These are phyloP conservation scores for Sacculina carcini DNA, from an alignment of 2,888 invertebrate genomes.

Conservation along the genomic window DNA sequence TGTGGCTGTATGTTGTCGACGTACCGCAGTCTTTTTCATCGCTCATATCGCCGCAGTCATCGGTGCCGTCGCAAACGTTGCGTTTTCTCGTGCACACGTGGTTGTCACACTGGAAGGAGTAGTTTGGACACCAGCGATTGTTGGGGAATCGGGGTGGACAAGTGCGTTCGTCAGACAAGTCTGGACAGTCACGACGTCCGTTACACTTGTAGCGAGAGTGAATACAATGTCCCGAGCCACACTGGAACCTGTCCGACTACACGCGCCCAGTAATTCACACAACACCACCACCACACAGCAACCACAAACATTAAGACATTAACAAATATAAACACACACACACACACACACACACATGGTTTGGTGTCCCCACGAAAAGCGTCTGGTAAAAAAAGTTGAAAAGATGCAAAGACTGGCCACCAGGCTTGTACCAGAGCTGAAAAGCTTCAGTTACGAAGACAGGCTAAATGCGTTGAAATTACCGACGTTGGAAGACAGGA, in stretches of 20 bases:
- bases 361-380: not conserved
- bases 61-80: conserved; percentile 68
- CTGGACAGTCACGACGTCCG: conserved; percentile 63
- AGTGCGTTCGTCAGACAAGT: conserved; percentile 64
- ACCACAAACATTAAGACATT: too few species aligned
- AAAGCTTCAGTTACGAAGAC: too few species aligned
- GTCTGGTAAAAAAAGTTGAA: not conserved
- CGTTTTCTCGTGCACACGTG: conserved; percentile 68
- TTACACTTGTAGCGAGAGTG: conserved; percentile 66
- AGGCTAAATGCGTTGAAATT: too few species aligned
- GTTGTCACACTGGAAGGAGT: conserved; percentile 72
- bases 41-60: conserved; percentile 73
- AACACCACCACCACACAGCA: too few species aligned
- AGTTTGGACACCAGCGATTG: conserved; percentile 64
- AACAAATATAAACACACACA: too few species aligned
- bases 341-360: too few species aligned
- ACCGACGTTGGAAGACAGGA: too few species aligned
- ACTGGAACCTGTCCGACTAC: conserved; percentile 63
- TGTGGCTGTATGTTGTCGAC: conserved; percentile 15
- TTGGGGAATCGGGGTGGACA: conserved; percentile 70
- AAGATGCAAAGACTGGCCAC: not conserved
- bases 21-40: conserved; percentile 53
- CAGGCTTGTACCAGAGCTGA: too few species aligned
- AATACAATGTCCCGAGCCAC: conserved; percentile 74
- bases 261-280: too few species aligned